Evolutionary conservation across 2,888 invertebrate species (phyloP), one percentile per base, ranked within the genome.

Genomic region (Nomada flava): DNA sequence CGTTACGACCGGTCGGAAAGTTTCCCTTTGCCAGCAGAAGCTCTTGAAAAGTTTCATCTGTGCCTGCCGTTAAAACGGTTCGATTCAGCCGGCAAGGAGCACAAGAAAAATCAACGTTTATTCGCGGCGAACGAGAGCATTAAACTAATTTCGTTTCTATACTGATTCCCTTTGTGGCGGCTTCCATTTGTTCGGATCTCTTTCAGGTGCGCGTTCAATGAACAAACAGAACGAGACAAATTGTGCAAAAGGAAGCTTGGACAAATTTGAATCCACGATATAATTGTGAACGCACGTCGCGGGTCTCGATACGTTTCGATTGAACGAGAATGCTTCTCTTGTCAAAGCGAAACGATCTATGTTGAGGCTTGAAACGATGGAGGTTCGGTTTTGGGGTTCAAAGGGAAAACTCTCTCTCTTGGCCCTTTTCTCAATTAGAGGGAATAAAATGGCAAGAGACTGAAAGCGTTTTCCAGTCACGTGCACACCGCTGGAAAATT

Each of bases 391-490:
- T 47, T 15, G 1, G 15, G 47, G 15, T 47, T 47, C 47, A 47
- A 47, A 47, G 47, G 15, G 47, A 15, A 47, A 47, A 36, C 36
- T 3, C 26, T 42, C 47, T 47, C 47, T 47, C 13, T 26, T 42
- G 47, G 4, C 76, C 55, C 26, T 52, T 63, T 29, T 20, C 55
- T 62, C 76, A 52, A 68, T 68, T 63, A 55, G 76, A 63, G 63
- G 55, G 68, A 76, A 76, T 76, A 76, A 76, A 78, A 63, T 42
- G 20, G 55, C 11, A 15, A 20, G 26, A 29, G 55, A 42, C 62
- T 78, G 68, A 78, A 78, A 78, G 76, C 76, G 62, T 78, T 78
- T 63, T 63, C 63, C 76, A 68, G 78, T 76, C 78, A 63, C 76
- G 62, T 55, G 68, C 62, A 62, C 67, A 68, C 78, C 67, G 62